phyloP scores from a whole-genome alignment of 2,113 vertebrate species.

The Brachionichthys hirsutus region DNA sequence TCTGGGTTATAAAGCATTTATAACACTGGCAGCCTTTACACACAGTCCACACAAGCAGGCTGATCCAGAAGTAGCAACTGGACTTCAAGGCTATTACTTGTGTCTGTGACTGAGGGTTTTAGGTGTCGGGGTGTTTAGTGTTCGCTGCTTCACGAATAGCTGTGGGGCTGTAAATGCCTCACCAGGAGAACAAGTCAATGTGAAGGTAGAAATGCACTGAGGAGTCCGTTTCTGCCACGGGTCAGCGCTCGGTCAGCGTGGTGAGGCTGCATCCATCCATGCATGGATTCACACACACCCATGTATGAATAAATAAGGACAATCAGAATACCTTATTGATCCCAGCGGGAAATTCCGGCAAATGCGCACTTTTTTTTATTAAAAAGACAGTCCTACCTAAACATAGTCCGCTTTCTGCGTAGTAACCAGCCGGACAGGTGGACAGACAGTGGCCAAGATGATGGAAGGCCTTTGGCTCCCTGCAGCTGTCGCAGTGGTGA shows the following conservation, averaged over 20 bases:
- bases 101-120: conserved; percentile 28
- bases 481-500: conserved; percentile 62
- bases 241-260: conserved; percentile 26
- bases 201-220: conserved; percentile 4
- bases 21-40: too few relatives aligned
- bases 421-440: conserved; percentile 55
- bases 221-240: not conserved
- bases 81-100: conserved; percentile 15
- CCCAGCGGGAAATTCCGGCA: too few relatives aligned
- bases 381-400: conserved; percentile 32
- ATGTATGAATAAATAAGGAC: too few relatives aligned
- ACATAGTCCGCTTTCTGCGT: conserved; percentile 33
- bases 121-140: not conserved
- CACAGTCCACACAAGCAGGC: not conserved
- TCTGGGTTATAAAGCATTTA: too few relatives aligned
- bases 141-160: conserved; percentile 15
- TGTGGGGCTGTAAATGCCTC: conserved; percentile 4
- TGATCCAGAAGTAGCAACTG: not conserved
- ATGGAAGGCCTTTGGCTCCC: conserved; percentile 50
- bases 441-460: conserved; percentile 57
- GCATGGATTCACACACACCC: not conserved
- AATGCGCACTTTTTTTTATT: too few relatives aligned
- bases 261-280: not conserved
- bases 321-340: too few relatives aligned
- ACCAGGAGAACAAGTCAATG: not conserved